Conservation (phyloP, 2,888 invertebrate genomes). For the Dryobotodes eremita region DNA sequence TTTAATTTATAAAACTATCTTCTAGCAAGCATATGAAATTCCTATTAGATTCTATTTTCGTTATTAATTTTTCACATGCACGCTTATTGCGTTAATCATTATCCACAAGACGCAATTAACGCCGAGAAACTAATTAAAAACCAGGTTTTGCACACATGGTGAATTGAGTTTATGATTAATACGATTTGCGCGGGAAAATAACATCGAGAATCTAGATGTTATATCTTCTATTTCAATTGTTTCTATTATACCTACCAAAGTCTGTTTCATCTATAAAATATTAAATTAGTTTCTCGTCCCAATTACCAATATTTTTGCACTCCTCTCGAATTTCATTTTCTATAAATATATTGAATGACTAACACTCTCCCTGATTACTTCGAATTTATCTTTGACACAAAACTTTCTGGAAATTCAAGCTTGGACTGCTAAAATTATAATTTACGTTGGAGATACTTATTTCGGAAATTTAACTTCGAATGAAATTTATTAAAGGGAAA, state of each 20-base stretch:
- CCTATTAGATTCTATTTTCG: not conserved
- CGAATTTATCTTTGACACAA: constrained; percentile 52
- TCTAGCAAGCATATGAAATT: not conserved
- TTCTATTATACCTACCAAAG: not conserved
- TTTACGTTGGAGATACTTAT: constrained; percentile 51
- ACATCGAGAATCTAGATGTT: too few species aligned
- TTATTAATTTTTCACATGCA: not conserved
- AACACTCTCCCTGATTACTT: constrained; percentile 55
- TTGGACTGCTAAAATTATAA: constrained; percentile 51
- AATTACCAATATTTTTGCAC: constrained; percentile 28
- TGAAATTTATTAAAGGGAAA: constrained; percentile 62
- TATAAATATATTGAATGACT: constrained; percentile 45
- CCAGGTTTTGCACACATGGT: constrained; percentile 29
- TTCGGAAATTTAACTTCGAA: constrained; percentile 59
- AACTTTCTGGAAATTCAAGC: constrained; percentile 57
- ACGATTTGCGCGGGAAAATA: constrained; percentile 11
- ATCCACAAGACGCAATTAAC: constrained; percentile 1
- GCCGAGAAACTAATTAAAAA: constrained; percentile 33
- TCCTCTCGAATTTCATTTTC: constrained; percentile 22
- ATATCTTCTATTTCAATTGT: not conserved
- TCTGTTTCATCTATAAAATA: not conserved
- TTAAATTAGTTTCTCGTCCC: not conserved
- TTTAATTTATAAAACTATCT: not conserved
- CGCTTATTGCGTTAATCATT: constrained; percentile 10
- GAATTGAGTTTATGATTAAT: constrained; percentile 28